Conservation (phyloP, 2,888 invertebrate genomes). For the Luperina nickerlii region DNA sequence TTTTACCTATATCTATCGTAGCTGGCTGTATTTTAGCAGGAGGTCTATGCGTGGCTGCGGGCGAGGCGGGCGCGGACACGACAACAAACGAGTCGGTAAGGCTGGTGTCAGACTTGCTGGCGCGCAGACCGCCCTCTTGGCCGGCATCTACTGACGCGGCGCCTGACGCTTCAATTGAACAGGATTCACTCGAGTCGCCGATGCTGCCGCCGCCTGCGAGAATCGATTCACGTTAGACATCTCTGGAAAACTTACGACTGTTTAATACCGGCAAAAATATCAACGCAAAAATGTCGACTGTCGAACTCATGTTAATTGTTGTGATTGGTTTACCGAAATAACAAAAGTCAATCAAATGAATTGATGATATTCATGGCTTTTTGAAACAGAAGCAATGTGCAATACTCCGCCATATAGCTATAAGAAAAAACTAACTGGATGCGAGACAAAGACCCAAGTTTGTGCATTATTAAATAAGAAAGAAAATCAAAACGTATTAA, state of each 20-base stretch:
- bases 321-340: neutral
- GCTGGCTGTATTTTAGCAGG: slow-evolving; percentile 50
- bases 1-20: slow-evolving; percentile 73
- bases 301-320: neutral
- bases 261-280: neutral
- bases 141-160: slow-evolving; percentile 68
- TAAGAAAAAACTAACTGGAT: neutral
- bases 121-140: slow-evolving; percentile 91
- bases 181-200: slow-evolving; percentile 85
- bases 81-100: slow-evolving; percentile 97
- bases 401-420: neutral
- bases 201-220: slow-evolving; percentile 90
- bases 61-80: slow-evolving; percentile 90
- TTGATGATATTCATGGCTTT: neutral
- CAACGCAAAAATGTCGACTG: neutral
- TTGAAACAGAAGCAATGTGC: neutral
- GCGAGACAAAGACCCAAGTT: neutral
- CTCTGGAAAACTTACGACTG: neutral
- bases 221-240: neutral
- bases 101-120: slow-evolving; percentile 97
- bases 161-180: slow-evolving; percentile 75
- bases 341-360: neutral
- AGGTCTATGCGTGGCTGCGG: slow-evolving; percentile 49
- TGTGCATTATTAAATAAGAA: neutral
- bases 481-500: no score